phyloP scores from a whole-genome alignment of 2,888 invertebrate species.

The Oscheius sp. region DNA sequence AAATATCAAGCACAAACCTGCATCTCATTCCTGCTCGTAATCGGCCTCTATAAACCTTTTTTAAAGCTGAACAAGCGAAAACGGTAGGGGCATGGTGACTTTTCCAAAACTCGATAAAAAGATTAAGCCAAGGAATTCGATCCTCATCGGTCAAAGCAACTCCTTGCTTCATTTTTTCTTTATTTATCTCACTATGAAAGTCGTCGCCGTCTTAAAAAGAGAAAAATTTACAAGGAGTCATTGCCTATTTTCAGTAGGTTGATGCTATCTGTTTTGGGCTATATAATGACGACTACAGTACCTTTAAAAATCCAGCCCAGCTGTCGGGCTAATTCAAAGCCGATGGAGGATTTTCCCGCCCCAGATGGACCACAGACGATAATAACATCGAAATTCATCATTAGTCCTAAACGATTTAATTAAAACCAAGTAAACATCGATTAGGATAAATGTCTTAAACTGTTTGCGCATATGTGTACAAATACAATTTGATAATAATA shows the following conservation, averaged over 20 bases:
- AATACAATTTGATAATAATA: too few species aligned
- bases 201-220: constrained; percentile 14
- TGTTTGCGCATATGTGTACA: too few species aligned
- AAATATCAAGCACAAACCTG: neutral
- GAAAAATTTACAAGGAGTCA: too few species aligned
- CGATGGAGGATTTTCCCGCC: constrained; percentile 7
- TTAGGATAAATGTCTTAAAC: too few species aligned
- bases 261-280: too few species aligned
- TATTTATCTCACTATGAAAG: neutral
- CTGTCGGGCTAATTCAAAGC: neutral
- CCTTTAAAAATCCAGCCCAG: constrained; percentile 6
- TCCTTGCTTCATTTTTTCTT: constrained; percentile 8
- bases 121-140: constrained; percentile 72
- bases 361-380: constrained; percentile 4
- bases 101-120: constrained; percentile 40
- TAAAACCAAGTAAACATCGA: too few species aligned
- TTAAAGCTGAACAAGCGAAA: constrained; percentile 73
- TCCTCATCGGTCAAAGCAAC: constrained; percentile 68
- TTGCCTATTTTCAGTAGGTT: too few species aligned
- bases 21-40: neutral
- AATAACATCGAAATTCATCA: neutral
- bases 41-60: constrained; percentile 69
- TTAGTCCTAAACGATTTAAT: too few species aligned
- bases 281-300: too few species aligned
- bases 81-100: constrained; percentile 43